A percentile compares a stretch with the other conserved stretches of the same genome.
Evolutionary conservation across 1,140 invertebrate species (phyloP).

Genomic region (Cecropterus lyciades): DNA sequence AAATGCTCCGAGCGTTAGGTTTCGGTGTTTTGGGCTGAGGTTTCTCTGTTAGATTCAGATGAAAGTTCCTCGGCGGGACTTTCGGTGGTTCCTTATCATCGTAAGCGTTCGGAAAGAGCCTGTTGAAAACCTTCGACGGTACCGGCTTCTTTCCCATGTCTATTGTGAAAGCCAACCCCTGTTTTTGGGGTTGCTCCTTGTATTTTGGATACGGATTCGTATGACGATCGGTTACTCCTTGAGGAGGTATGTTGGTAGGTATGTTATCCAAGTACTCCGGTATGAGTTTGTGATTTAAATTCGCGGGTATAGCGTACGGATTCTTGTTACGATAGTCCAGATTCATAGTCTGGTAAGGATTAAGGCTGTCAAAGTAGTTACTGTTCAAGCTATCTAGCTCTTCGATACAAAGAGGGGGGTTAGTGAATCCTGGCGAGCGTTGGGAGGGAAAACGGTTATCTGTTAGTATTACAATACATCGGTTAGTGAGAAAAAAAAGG

Average conservation of each 20-base stretch:
- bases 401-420: constrained; percentile 59
- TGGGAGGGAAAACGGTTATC: constrained; percentile 48
- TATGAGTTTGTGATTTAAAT: constrained; percentile 74
- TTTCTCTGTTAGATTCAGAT: constrained; percentile 73
- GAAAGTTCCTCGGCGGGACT: constrained; percentile 71
- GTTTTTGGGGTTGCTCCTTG: constrained; percentile 63
- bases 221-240: constrained; percentile 20
- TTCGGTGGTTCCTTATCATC: constrained; percentile 62
- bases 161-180: constrained; percentile 68
- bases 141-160: constrained; percentile 69
- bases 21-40: constrained; percentile 64
- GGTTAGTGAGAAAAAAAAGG: no score
- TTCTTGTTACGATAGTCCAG: constrained; percentile 77
- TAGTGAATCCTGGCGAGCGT: constrained; percentile 74
- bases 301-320: constrained; percentile 82
- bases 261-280: constrained; percentile 65
- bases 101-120: constrained; percentile 66
- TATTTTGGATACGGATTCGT: constrained; percentile 21
- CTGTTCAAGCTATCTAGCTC: constrained; percentile 78
- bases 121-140: constrained; percentile 77
- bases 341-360: constrained; percentile 60
- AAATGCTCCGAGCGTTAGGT: constrained; percentile 84
- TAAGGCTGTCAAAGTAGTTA: constrained; percentile 75
- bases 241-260: constrained; percentile 57
- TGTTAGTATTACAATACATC: constrained; percentile 51